Base-by-base conservation (phyloP, 1,140 invertebrate genomes). In the Manduca sexta region DNA sequence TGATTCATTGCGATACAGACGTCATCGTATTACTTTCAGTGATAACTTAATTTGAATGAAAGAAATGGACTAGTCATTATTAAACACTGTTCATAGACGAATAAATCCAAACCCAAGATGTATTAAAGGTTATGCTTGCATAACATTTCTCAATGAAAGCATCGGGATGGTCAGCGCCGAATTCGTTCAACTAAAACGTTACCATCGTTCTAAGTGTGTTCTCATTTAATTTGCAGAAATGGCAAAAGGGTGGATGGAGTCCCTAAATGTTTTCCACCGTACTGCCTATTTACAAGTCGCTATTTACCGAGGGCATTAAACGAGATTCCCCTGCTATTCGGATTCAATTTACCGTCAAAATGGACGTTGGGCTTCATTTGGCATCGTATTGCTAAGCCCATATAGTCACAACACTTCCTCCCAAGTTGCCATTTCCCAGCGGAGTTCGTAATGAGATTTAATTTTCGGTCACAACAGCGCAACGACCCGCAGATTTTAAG, bases 341-440 rank as follows among this genome's bases (percentile, higher is more conserved):
- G 61, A 78, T 84, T 84, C 74, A 78, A 81, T 84, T 84, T 74
- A 72, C 69, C 74, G 69, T 74, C 69, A 73, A 81, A 80, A 73
- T 72, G 75, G 69, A 74, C 72, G 63, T 68, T 69, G 64, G 63
- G 69, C 62, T 60, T 68, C 66, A 76, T 72, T 77, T 78, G 56
- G 64, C 60, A 58, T 65, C 57, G 57, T 65, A 66, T 67, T 68
- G 14, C 17, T 40, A 15, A 12, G 33, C 57, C 54, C 57, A 54
- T 49, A 43, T 43, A 50, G 34, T 45, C 33, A 35, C 13, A n/a
- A n/a, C 33, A 35, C n/a, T 35, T 12, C 33, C n/a, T 35, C n/a
- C 33, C n/a, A 35, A 35, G 8, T 35, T 14, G 33, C 33, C 4
- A n/a, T 35, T 35, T 35, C 8, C 13, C 13, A n/a, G 13, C n/a